A percentile compares a stretch with the other conserved stretches of the same genome.
Evolutionary conservation across 2,888 invertebrate genomes (phyloP).

Genomic region (Megaustenia siamemsis): DNA sequence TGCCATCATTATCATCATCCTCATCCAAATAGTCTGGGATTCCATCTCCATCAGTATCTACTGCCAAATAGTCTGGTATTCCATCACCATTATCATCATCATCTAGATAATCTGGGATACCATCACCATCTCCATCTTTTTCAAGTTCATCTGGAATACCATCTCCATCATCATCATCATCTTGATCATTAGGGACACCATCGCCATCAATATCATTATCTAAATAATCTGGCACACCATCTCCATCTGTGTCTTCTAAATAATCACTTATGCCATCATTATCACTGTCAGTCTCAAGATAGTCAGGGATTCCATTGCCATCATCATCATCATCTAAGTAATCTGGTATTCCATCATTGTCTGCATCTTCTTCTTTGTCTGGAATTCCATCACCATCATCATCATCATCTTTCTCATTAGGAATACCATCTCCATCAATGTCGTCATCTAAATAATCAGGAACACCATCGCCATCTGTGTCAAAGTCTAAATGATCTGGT

Average conservation of each 20-base stretch:
- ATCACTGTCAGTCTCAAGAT: slow-evolving; percentile 70
- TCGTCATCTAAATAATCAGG: slow-evolving; percentile 59
- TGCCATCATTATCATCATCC: slow-evolving; percentile 76
- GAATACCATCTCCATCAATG: slow-evolving; percentile 66
- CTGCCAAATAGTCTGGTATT: slow-evolving; percentile 73
- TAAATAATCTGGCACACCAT: slow-evolving; percentile 62
- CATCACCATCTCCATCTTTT: slow-evolving; percentile 70
- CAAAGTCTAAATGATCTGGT: slow-evolving; percentile 67
- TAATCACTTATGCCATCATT: slow-evolving; percentile 63
- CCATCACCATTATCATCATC: slow-evolving; percentile 65
- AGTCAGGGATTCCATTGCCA: slow-evolving; percentile 65
- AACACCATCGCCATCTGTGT: slow-evolving; percentile 74
- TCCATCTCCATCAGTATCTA: slow-evolving; percentile 62
- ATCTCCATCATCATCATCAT: slow-evolving; percentile 63
- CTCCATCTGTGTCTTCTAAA: slow-evolving; percentile 65
- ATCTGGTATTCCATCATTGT: slow-evolving; percentile 76
- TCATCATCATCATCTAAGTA: slow-evolving; percentile 66
- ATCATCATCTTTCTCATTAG: slow-evolving; percentile 73
- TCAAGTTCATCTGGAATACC: slow-evolving; percentile 64
- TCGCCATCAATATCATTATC: slow-evolving; percentile 71
- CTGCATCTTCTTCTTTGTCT: slow-evolving; percentile 68
- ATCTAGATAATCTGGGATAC: slow-evolving; percentile 61
- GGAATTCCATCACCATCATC: slow-evolving; percentile 64
- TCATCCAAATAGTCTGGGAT: slow-evolving; percentile 68
- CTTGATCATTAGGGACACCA: slow-evolving; percentile 65